phyloP scores from a whole-genome alignment of 2,888 invertebrate genomes.

The Druceiella hillmani region DNA sequence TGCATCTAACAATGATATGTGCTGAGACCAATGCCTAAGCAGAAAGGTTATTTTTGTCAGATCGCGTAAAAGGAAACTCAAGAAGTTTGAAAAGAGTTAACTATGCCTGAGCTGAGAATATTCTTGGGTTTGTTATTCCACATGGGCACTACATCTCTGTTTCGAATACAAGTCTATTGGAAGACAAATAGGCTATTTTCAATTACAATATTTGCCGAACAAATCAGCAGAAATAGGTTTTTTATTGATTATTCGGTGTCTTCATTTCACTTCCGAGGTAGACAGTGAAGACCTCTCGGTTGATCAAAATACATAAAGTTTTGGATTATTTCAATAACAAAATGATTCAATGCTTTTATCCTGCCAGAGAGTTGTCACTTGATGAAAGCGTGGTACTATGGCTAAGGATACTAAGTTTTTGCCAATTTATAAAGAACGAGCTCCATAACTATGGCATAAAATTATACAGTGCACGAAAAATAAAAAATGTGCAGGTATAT shows the following conservation, averaged over 20 bases:
- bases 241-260: constrained; percentile 25
- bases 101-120: constrained; percentile 21
- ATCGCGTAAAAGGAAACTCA: constrained; percentile 13
- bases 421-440: neutral
- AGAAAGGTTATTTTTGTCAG: neutral
- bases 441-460: neutral
- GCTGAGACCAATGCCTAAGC: constrained; percentile 3
- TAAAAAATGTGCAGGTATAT: too few species aligned
- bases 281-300: constrained; percentile 17
- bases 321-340: constrained; percentile 29
- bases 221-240: constrained; percentile 28
- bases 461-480: too few species aligned
- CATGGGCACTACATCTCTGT: constrained; percentile 26
- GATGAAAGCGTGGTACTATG: constrained; percentile 21
- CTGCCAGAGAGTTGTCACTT: constrained; percentile 17
- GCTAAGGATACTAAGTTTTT: constrained; percentile 13
- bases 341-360: constrained; percentile 22
- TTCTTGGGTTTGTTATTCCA: constrained; percentile 28
- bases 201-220: constrained; percentile 23
- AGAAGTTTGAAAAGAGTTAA: constrained; percentile 23
- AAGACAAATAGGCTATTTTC: constrained; percentile 26
- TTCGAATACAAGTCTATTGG: constrained; percentile 27
- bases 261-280: constrained; percentile 26
- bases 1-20: constrained; percentile 5
- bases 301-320: constrained; percentile 25